These are phyloP conservation scores for Tuta absoluta DNA, from an alignment of 2,888 invertebrate species.

Conservation along the genomic window DNA sequence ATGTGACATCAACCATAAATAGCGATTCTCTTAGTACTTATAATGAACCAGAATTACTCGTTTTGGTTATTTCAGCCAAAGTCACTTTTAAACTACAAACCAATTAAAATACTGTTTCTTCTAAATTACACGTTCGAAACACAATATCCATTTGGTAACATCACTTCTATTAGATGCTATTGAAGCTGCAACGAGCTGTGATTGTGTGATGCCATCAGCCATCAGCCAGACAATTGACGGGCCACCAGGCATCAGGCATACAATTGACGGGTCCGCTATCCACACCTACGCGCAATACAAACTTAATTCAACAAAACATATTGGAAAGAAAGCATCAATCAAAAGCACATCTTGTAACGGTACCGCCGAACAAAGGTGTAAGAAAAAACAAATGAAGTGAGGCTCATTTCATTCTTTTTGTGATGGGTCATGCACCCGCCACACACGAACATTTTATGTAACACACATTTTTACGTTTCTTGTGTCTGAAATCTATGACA, in stretches of 20 bases:
- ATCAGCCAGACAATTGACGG: too few species aligned
- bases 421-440: slow-evolving; percentile 22
- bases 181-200: neutral
- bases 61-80: too few species aligned
- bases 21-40: too few species aligned
- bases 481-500: too few species aligned
- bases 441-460: slow-evolving; percentile 1
- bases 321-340: slow-evolving; percentile 22
- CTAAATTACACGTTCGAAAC: neutral
- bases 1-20: too few species aligned
- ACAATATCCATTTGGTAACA: slow-evolving; percentile 7
- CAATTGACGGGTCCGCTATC: neutral
- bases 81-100: too few species aligned
- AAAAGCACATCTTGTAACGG: slow-evolving; percentile 15
- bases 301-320: neutral
- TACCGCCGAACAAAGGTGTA: slow-evolving; percentile 11
- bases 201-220: slow-evolving; percentile 2
- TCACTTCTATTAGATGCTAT: neutral
- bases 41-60: too few species aligned
- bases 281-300: neutral
- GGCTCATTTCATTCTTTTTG: slow-evolving; percentile 13
- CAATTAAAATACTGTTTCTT: too few species aligned
- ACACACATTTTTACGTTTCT: too few species aligned
- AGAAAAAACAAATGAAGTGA: slow-evolving; percentile 19
- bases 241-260: neutral